Evolutionary conservation across 64 coral and sea anemone species (phyloP).

Genomic region (Astreopora myriophthalma): DNA sequence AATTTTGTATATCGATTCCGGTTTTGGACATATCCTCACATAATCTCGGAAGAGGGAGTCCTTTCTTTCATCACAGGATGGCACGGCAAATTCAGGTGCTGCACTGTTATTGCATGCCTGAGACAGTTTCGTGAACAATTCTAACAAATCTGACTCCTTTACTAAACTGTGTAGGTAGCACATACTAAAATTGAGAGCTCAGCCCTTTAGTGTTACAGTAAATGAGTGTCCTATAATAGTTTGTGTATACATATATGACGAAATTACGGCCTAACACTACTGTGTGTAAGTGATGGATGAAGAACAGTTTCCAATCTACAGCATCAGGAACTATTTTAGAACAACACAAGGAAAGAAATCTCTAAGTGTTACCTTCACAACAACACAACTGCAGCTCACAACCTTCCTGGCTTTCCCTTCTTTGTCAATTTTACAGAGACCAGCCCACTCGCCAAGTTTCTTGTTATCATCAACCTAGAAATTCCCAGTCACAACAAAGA

Average conservation of each 20-base stretch:
- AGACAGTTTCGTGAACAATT: no score
- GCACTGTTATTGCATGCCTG: no score
- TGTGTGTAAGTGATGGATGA: no score
- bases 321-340: no score
- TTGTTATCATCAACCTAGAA: conserved; percentile 92
- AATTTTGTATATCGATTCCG: conserved; percentile 72
- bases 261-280: no score
- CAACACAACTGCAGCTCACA: conserved; percentile 98
- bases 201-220: no score
- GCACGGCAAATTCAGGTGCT: neutral
- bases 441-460: conserved; percentile 98
- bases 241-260: no score
- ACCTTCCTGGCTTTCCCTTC: conserved; percentile 99
- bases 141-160: no score
- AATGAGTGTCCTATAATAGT: neutral
- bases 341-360: no score
- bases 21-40: conserved; percentile 84
- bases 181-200: no score
- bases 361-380: conserved; percentile 91
- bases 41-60: conserved; percentile 89
- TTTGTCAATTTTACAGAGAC: conserved; percentile 99
- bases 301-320: no score
- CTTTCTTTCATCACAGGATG: conserved; percentile 81
- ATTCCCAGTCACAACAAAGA: neutral
- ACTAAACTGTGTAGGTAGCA: no score